A percentile compares a stretch with the other conserved stretches of the same genome.
phyloP scores from a whole-genome alignment of 2,797 vertebrate species.

The Ctenochaetus hawaiiensis region DNA sequence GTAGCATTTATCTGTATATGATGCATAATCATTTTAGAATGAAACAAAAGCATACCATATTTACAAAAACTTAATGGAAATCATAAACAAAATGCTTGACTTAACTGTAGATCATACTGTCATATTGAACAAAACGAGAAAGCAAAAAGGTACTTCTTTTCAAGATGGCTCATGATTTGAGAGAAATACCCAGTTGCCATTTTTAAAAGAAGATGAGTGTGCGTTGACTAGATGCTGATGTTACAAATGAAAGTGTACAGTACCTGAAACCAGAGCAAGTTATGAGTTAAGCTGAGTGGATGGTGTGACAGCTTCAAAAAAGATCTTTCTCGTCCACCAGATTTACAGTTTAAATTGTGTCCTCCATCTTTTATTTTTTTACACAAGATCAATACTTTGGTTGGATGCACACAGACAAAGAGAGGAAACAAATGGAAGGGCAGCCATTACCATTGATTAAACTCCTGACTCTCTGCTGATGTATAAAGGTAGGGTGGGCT shows the following conservation, averaged over 20 bases:
- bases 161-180: conserved; percentile 54
- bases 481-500: conserved; percentile 88
- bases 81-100: conserved; percentile 50
- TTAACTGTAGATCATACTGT: conserved; percentile 44
- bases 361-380: conserved; percentile 46
- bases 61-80: conserved; percentile 67
- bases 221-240: conserved; percentile 48
- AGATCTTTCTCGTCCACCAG: background rate
- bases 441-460: conserved; percentile 62
- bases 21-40: conserved; percentile 58
- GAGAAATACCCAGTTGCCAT: conserved; percentile 37
- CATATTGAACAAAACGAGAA: conserved; percentile 58
- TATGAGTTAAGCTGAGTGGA: conserved; percentile 34
- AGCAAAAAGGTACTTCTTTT: conserved; percentile 30
- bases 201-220: conserved; percentile 45
- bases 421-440: conserved; percentile 55
- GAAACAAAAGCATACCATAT: conserved; percentile 64
- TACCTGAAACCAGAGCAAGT: conserved; percentile 52
- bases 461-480: conserved; percentile 92
- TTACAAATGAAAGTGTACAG: conserved; percentile 43
- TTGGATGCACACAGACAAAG: conserved; percentile 62
- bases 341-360: conserved; percentile 35
- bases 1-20: conserved; percentile 51
- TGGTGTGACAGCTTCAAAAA: conserved; percentile 38
- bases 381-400: conserved; percentile 63